Base-by-base conservation (phyloP, 1,140 invertebrate genomes). In the Ceratosolen solmsi region DNA sequence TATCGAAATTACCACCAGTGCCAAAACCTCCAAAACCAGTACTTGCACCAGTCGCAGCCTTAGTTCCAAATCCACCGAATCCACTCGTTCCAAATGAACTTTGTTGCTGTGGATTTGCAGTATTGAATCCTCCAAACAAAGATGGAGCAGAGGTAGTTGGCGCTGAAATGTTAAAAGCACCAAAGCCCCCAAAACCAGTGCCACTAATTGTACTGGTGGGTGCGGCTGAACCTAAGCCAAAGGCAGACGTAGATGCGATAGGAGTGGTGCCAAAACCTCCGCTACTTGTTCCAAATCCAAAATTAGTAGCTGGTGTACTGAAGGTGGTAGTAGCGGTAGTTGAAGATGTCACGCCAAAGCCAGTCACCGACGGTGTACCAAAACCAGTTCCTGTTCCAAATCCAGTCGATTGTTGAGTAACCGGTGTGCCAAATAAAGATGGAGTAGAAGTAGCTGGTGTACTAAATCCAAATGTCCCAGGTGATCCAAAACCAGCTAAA, bases 1-100 rank as follows among this genome's bases (percentile, higher is more conserved):
- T n/a, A n/a, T n/a, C n/a, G 7, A 65, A 58, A n/a, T 41, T 58
- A 58, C 56, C 2, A 80, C 74, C 54, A 70, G 68, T 80, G 22
- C 85, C 79, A 82, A 94, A 94, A 33, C 89, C 88, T 30, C 93
- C 93, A 89, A 94, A 94, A 17, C 92, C 92, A 60, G 92, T 90
- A 36, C 88, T 87, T 22, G 90, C 87, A 46, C 89, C 91, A 17
- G 91, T 86, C 7, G 88, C 86, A 15, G 89, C 88, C 68, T 91
- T 91, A 11, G 87, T 84, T 33, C 91, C 92, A 86, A 94, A 94
- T 13, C 90, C 91, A 73, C 93, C 90, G 82, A 94, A 94, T 1
- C 90, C 86, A 15, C 72, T 15, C 15, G 91, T 84, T 13, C 92
- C 92, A 89, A 95, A 94, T 15, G 93, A 92, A 1, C 85, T 82